phyloP scores from a whole-genome alignment of 2,888 invertebrate species.

The Drepanosiphum platanoidis region DNA sequence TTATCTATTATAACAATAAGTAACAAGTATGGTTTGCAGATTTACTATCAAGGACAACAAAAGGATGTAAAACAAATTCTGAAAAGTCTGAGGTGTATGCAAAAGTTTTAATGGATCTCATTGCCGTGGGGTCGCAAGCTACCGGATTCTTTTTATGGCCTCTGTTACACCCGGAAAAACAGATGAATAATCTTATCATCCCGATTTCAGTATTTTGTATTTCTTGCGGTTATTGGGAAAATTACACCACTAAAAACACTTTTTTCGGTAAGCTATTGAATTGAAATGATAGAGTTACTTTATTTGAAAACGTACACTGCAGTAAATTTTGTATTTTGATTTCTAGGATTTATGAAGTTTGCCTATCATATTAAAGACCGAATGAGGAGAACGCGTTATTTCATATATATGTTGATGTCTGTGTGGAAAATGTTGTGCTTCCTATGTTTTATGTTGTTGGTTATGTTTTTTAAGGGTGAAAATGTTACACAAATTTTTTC shows the following conservation, averaged over 20 bases:
- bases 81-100: constrained; percentile 66
- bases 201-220: constrained; percentile 86
- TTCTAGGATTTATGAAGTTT: constrained; percentile 75
- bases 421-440: constrained; percentile 90
- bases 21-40: constrained; percentile 69
- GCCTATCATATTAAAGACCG: constrained; percentile 83
- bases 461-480: constrained; percentile 79
- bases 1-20: no score
- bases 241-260: constrained; percentile 89
- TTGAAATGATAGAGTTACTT: neutral
- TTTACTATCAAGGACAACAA: constrained; percentile 82
- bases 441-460: constrained; percentile 78
- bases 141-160: constrained; percentile 94
- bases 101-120: constrained; percentile 83
- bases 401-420: constrained; percentile 88
- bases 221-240: constrained; percentile 98
- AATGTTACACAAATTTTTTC: constrained; percentile 81
- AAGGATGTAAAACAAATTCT: constrained; percentile 70
- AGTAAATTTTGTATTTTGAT: neutral
- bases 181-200: constrained; percentile 82
- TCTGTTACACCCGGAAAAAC: constrained; percentile 75
- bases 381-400: constrained; percentile 83
- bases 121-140: constrained; percentile 87
- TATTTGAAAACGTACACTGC: neutral
- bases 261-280: constrained; percentile 75